phyloP scores from a whole-genome alignment of 2,113 vertebrate species.

The Pteronura brasiliensis region DNA sequence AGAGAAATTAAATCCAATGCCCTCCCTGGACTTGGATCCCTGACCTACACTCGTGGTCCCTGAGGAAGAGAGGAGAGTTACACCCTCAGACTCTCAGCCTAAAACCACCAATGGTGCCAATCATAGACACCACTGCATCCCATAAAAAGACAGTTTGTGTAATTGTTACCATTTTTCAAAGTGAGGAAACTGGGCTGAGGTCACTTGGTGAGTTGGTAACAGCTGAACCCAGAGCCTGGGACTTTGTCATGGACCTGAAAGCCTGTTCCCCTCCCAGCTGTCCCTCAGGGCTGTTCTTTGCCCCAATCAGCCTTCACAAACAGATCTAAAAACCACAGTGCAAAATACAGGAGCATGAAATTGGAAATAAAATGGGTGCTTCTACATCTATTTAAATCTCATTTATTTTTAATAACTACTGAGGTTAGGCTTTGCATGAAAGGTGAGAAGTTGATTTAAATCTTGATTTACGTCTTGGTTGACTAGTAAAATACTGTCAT shows the following conservation, averaged over 20 bases:
- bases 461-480: constrained; percentile 46
- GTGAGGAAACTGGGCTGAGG: not conserved
- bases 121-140: not conserved
- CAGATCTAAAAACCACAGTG: not conserved
- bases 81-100: not conserved
- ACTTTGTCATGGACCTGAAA: constrained; percentile 23
- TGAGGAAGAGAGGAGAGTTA: not conserved
- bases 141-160: not conserved
- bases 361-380: constrained; percentile 51
- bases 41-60: not conserved
- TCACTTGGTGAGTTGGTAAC: not conserved
- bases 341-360: constrained; percentile 52
- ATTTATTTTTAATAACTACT: constrained; percentile 52
- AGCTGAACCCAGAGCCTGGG: constrained; percentile 13
- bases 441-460: constrained; percentile 37
- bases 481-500: constrained; percentile 51
- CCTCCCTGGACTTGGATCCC: not conserved
- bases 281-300: constrained; percentile 7
- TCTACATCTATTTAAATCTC: constrained; percentile 37
- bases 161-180: not conserved
- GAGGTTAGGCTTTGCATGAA: constrained; percentile 7
- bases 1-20: not conserved
- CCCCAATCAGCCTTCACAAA: not conserved
- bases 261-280: constrained; percentile 39
- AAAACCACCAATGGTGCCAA: not conserved